These are phyloP conservation scores for Zoroaster sp. DNA, from an alignment of 53 echinoderm and acorn worm genomes.

Conservation along the genomic window DNA sequence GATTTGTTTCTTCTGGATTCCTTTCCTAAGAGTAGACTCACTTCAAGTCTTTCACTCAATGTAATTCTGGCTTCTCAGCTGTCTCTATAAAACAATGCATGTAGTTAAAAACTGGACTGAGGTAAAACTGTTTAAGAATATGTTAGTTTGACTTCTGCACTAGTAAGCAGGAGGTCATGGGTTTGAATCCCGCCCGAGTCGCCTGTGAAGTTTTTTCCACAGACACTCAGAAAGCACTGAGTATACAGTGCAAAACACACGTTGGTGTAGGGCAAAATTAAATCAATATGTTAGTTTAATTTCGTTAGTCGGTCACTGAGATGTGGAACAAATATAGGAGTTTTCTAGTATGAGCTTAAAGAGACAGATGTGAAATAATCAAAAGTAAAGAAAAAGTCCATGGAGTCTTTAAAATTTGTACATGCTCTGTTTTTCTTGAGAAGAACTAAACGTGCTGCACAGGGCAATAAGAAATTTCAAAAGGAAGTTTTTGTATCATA, in stretches of 20 bases:
- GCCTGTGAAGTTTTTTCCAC: too few relatives aligned
- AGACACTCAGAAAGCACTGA: too few relatives aligned
- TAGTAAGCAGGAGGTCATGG: too few relatives aligned
- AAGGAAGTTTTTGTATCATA: too few relatives aligned
- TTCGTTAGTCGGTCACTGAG: not conserved
- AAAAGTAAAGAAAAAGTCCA: not conserved
- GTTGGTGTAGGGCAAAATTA: too few relatives aligned
- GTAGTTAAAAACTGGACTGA: not conserved
- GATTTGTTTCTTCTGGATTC: slow-evolving; percentile 35
- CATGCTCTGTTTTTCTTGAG: too few relatives aligned
- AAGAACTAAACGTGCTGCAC: too few relatives aligned
- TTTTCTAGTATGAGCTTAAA: not conserved
- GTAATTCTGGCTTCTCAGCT: not conserved
- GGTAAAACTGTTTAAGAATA: not conserved
- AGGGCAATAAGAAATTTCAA: too few relatives aligned
- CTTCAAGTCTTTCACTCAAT: not conserved
- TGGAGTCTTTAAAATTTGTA: too few relatives aligned
- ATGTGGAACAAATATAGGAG: not conserved
- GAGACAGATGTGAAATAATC: not conserved
- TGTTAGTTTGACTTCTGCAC: not conserved
- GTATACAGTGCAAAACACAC: too few relatives aligned
- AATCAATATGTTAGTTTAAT: not conserved
- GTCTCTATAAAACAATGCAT: not conserved
- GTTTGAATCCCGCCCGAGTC: too few relatives aligned
- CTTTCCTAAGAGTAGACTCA: slow-evolving; percentile 16